Evolutionary conservation across 2,113 vertebrate genomes (phyloP).

Genomic region (Boulengeromyrus knoepffleri): DNA sequence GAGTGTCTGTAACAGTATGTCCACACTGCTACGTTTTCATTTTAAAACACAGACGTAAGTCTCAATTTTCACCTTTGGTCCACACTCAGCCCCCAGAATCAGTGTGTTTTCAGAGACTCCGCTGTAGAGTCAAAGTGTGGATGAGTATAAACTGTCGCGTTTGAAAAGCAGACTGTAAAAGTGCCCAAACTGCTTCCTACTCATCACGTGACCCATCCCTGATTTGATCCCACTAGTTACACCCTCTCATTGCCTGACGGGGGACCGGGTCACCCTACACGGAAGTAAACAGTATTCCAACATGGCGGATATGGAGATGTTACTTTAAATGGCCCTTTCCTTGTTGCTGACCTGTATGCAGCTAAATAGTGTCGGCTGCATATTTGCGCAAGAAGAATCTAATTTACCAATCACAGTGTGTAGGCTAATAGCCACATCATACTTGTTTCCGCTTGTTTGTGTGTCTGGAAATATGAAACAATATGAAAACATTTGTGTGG

Average conservation of each 20-base stretch:
- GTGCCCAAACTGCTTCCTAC: background rate
- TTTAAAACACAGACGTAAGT: background rate
- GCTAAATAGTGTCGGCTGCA: background rate
- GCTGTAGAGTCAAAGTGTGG: background rate
- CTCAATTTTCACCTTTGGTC: background rate
- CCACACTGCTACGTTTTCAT: background rate
- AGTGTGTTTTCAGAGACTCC: no score
- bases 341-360: background rate
- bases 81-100: background rate
- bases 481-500: background rate
- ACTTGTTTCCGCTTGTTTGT: background rate
- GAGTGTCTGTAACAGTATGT: background rate
- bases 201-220: background rate
- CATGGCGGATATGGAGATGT: background rate
- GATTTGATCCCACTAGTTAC: background rate
- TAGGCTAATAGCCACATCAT: background rate
- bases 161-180: background rate
- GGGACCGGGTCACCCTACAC: background rate
- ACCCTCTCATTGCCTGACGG: background rate
- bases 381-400: background rate
- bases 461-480: background rate
- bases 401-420: background rate
- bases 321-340: background rate
- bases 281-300: background rate
- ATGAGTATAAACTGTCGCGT: background rate